Evolutionary conservation across 37 sponge, comb jelly and placozoan genomes (phyloP), one percentile per base, ranked within the genome.

Genomic region (Halichondria panicea): DNA sequence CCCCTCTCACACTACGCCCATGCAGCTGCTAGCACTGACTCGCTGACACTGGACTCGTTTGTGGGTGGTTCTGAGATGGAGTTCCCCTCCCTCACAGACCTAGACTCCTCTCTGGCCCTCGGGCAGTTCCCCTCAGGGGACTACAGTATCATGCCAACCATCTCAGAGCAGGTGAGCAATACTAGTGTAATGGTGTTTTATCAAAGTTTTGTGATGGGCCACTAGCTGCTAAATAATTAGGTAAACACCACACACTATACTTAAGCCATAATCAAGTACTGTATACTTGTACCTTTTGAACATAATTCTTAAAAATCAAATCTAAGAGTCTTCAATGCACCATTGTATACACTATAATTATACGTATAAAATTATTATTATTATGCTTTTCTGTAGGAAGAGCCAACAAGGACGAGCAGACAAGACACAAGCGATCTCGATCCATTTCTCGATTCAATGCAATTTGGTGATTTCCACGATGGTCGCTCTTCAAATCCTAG

Each of bases 1-100:
- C n/a, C 40, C 7, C 36, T 71, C 31, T 35, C 21, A 32, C 57
- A 36, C 24, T 52, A 6, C 30, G 22, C 8, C 27, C 8, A 13
- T 54, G 80, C 80, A 1, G 68, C 70, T 43, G 70, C 55, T 8
- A 25, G 35, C 39, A 3, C 44, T 32, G 61, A 43, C 1, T n/a
- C n/a, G n/a, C n/a, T n/a, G n/a, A n/a, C n/a, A n/a, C 31, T 60
- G 43, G 80, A 79, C 18, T 79, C 80, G 41, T 58, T 79, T 35
- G 3, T 38, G 13, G 25, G 4, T 34, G 64, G 52, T 5, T 70
- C 70, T 11, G 19, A 63, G 28, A 44, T 70, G 56, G 70, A 68
- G 6, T 79, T 69, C 37, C 70, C 80, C 22, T 79, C 80, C 40
- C 68, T 69, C 60, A 68, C 42, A 31, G 40, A 55, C 58, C 55